Base-by-base conservation (phyloP, 2,888 invertebrate species). In the Epirrita christyi region DNA sequence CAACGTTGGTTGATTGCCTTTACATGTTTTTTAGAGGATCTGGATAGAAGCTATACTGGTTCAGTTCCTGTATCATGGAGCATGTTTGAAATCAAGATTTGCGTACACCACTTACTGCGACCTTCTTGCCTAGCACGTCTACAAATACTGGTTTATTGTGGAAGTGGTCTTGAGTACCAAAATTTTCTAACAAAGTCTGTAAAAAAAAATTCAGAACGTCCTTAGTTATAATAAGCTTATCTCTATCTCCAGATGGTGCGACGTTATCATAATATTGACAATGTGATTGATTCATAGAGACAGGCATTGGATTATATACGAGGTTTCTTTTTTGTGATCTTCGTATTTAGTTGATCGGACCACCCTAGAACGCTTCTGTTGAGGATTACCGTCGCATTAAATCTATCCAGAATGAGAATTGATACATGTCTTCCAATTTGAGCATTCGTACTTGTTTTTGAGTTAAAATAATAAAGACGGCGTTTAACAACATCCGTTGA, bases 201-300 rank as follows among this genome's bases (percentile, higher is more conserved):
- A 21, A 21, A 9, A 32, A 5, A 7, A 7, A 32, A 2, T 32
- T 8, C 8, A 2, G 32, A 7, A 32, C 9, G 8, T 32, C 32
- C 32, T 7, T 32, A 32, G 8, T 32, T 32, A 32, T 32, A n/a
- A n/a, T n/a, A 32, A 32, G 32, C 8, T 0, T 32, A 32, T 32
- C 5, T 29, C n/a, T 4, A 4, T 21, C 21, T 21, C 32, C 8
- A 9, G 42, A 42, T 42, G 11, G 28, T 1, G 21, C 10, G 36
- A 14, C 28, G 28, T 36, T 46, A 52, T 34, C 11, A 41, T 45
- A 40, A 41, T 40, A 36, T 45, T 32, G 32, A 55, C 29, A 55
- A 44, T 11, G 34, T 52, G 52, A 60, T 43, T 61, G 57, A 57
- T 55, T 61, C 50, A 45, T 41, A 29, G 27, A 41, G 55, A 61